Evolutionary conservation across 2,113 vertebrate species (phyloP).

Genomic region (Alectura lathami): DNA sequence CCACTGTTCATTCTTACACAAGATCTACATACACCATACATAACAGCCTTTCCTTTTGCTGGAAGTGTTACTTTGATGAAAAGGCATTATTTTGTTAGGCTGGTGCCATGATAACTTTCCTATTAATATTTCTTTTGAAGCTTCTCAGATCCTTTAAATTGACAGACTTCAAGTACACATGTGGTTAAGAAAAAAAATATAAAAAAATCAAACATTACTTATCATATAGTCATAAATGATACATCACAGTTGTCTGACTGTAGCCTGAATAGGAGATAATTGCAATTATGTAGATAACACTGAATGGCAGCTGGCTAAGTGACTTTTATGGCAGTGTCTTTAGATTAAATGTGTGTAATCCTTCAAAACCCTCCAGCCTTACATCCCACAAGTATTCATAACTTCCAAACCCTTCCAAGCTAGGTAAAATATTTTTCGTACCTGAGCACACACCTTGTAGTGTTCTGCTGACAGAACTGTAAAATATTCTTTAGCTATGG

Average conservation of each 20-base stretch:
- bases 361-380: background rate
- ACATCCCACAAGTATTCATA: background rate
- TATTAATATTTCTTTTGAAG: slow-evolving; percentile 27
- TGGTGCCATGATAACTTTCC: background rate
- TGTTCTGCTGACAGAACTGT: background rate
- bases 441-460: background rate
- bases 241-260: slow-evolving; percentile 14
- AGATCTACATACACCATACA: background rate
- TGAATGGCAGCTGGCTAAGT: background rate
- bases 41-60: background rate
- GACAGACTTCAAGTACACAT: background rate
- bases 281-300: background rate
- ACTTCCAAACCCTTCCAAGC: background rate
- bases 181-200: background rate
- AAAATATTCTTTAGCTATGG: background rate
- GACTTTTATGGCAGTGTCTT: background rate
- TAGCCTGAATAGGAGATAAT: background rate
- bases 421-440: background rate
- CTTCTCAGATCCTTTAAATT: background rate
- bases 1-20: background rate
- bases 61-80: background rate
- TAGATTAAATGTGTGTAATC: background rate
- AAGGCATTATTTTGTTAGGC: background rate
- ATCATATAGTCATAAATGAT: slow-evolving; percentile 17
- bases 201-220: background rate